These are phyloP conservation scores for Sander vitreus DNA, from an alignment of 2,113 vertebrate species.

Conservation along the genomic window DNA sequence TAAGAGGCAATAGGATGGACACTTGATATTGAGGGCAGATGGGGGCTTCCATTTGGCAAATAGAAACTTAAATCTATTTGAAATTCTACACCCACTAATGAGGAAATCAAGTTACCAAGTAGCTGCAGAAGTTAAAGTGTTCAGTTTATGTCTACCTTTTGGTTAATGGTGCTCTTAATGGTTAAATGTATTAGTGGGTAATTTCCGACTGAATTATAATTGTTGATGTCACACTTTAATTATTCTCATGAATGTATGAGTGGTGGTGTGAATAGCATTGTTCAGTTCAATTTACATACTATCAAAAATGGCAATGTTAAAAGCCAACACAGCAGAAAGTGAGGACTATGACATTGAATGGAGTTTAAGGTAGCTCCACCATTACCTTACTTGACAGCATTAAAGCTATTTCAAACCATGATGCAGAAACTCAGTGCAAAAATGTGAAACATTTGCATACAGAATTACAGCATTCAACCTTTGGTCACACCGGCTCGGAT, in stretches of 20 bases:
- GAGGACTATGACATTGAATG: constrained; percentile 15
- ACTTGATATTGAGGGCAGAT: constrained; percentile 17
- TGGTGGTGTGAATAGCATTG: constrained; percentile 11
- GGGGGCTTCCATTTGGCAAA: constrained; percentile 15
- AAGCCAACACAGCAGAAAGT: constrained; percentile 31
- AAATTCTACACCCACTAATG: constrained; percentile 18
- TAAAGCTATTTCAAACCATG: constrained; percentile 11
- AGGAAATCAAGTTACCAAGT: constrained; percentile 29
- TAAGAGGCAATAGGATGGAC: constrained; percentile 11
- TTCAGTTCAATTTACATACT: background rate
- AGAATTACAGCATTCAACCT: background rate
- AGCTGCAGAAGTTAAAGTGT: background rate
- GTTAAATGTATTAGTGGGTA: background rate
- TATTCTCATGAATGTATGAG: background rate
- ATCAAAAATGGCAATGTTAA: constrained; percentile 8
- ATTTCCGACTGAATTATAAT: constrained; percentile 2
- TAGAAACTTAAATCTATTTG: constrained; percentile 13
- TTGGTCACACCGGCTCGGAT: background rate
- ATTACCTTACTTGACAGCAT: background rate
- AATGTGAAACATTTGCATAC: background rate
- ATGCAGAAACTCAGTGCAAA: background rate
- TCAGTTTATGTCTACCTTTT: background rate
- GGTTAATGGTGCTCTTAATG: background rate
- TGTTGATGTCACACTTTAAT: background rate
- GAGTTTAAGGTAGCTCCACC: background rate